phyloP scores from a whole-genome alignment of 2,888 invertebrate species.

The Acleris sparsana region DNA sequence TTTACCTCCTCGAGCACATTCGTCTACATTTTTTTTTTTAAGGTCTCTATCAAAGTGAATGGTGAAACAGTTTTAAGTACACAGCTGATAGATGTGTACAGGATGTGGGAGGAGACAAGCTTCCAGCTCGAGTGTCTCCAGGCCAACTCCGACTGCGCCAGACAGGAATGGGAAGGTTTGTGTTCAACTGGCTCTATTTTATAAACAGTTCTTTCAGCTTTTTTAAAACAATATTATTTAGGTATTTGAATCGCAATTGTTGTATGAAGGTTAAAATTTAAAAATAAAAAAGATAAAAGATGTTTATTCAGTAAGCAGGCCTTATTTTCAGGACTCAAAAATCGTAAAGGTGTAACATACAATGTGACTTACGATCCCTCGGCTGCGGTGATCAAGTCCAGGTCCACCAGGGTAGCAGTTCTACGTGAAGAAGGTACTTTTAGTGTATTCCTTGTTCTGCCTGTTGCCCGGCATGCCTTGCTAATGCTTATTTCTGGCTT shows the following conservation, averaged over 20 bases:
- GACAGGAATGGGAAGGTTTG: constrained; percentile 88
- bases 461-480: neutral
- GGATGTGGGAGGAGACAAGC: constrained; percentile 98
- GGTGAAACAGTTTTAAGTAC: constrained; percentile 84
- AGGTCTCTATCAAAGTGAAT: constrained; percentile 84
- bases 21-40: constrained; percentile 9
- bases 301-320: too few relatives aligned
- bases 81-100: constrained; percentile 87
- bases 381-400: constrained; percentile 69
- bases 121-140: constrained; percentile 94
- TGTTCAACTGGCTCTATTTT: neutral
- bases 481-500: neutral
- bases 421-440: constrained; percentile 94
- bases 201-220: too few relatives aligned
- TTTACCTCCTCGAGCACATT: too few relatives aligned
- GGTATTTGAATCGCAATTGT: too few relatives aligned
- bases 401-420: constrained; percentile 91
- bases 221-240: too few relatives aligned
- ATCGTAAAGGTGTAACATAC: constrained; percentile 89
- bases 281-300: too few relatives aligned
- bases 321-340: constrained; percentile 82
- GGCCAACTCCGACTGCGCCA: constrained; percentile 90
- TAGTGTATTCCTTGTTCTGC: neutral
- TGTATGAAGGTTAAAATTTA: too few relatives aligned
- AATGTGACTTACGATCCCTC: constrained; percentile 88